Evolutionary conservation across 2,888 invertebrate genomes (phyloP), one percentile per base, ranked within the genome.

Genomic region (Callosobruchus maculatus): DNA sequence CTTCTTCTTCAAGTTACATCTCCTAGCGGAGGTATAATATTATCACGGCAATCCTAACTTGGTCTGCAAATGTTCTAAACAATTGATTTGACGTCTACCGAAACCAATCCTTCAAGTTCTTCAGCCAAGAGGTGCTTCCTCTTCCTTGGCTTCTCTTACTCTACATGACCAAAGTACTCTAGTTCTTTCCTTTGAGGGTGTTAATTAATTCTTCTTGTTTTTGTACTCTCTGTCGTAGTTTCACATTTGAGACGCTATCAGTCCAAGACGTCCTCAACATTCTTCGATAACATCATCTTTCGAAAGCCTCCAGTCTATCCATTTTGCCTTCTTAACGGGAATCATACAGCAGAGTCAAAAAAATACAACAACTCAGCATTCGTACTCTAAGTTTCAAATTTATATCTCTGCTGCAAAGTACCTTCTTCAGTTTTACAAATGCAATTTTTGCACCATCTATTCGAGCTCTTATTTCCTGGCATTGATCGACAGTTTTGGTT

Each of bases 261-360:
- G 21, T 67, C 73, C 73, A 73, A 66, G 74, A 72, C 72, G 69
- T 72, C 68, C 22, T 70, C 26, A 75, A 68, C n/a, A 74, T n/a
- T n/a, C n/a, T n/a, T n/a, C n/a, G n/a, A n/a, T n/a, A n/a, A n/a
- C n/a, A 72, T 68, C 75, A 75, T 68, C 26, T 70, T 22, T 72
- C 31, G 30, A 30, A 26, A 30, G 73, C 26, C 22, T 68, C 30
- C 70, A 71, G 21, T 18, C 67, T 49, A 21, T 26, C 70, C n/a
- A 13, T 66, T 21, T 71, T 70, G 20, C 67, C 20, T 20, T 21
- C 67, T 49, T 31, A 68, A 67, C 26, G 22, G 67, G 71, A 31
- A 21, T 20, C 75, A 49, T 70, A 70, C 20, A 70, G 30, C 22
- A 72, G 49, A 67, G 31, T 22, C 31, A 26, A 76, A 18, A 49